phyloP scores from a whole-genome alignment of 1,140 invertebrate genomes.

The Rhopalosiphum maidis region DNA sequence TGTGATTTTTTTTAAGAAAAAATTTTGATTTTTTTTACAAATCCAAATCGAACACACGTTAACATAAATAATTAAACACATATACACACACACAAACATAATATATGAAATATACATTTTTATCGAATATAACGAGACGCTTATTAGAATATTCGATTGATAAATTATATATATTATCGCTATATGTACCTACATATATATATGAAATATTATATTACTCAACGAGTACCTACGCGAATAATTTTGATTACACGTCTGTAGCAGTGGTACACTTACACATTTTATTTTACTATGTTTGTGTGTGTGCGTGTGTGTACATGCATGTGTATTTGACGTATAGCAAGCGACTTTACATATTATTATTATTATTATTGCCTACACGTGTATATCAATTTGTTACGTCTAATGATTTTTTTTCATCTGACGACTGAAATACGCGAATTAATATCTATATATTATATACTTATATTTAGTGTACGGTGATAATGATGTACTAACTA shows the following conservation, averaged over 20 bases:
- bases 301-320: background rate
- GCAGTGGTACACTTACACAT: background rate
- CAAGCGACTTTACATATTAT: slow-evolving; percentile 34
- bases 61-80: background rate
- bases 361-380: slow-evolving; percentile 24
- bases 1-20: background rate
- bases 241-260: background rate
- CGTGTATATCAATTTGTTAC: slow-evolving; percentile 26
- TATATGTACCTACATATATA: background rate
- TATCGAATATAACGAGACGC: background rate
- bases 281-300: background rate
- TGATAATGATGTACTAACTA: background rate
- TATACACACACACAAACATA: background rate
- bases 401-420: background rate
- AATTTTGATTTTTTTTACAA: background rate
- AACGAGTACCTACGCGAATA: background rate
- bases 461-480: background rate
- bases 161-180: slow-evolving; percentile 3
- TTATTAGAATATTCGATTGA: slow-evolving; percentile 36
- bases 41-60: background rate
- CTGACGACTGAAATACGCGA: background rate
- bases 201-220: background rate
- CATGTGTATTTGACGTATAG: background rate
- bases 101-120: background rate
- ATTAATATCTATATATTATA: background rate